phyloP scores from a whole-genome alignment of 2,797 vertebrate genomes.

The Spondyliosoma cantharus region DNA sequence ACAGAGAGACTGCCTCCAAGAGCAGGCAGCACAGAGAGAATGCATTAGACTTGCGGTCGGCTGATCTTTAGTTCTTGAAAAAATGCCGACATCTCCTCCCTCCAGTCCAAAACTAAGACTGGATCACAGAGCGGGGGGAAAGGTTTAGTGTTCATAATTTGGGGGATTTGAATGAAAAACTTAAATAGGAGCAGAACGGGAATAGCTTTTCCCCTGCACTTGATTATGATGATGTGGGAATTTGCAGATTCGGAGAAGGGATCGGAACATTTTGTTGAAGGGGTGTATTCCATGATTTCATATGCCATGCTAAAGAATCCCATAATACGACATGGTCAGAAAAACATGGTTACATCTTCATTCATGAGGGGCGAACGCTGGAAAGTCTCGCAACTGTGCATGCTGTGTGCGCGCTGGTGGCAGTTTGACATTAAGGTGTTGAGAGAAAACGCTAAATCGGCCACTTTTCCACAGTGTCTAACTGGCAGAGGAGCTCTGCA shows the following conservation, averaged over 20 bases:
- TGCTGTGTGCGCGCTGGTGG: slow-evolving; percentile 34
- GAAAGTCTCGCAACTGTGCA: slow-evolving; percentile 50
- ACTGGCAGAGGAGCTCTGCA: slow-evolving; percentile 54
- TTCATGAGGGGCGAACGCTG: slow-evolving; percentile 55
- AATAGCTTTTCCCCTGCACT: slow-evolving; percentile 74
- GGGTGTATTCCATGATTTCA: slow-evolving; percentile 78
- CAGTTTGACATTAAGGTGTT: slow-evolving; percentile 63
- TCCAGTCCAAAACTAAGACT: slow-evolving; percentile 75
- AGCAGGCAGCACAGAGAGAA: slow-evolving; percentile 75
- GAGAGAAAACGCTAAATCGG: slow-evolving; percentile 56
- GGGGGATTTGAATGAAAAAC: slow-evolving; percentile 80
- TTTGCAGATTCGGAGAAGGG: slow-evolving; percentile 77
- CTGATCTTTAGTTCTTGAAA: slow-evolving; percentile 82
- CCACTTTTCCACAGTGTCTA: slow-evolving; percentile 64
- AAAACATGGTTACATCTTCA: slow-evolving; percentile 64
- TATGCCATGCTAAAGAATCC: slow-evolving; percentile 70
- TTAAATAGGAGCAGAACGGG: slow-evolving; percentile 70
- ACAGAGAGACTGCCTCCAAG: slow-evolving; percentile 74
- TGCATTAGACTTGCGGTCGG: slow-evolving; percentile 81
- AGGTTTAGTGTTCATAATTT: slow-evolving; percentile 82
- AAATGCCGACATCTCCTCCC: slow-evolving; percentile 73
- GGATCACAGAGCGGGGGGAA: slow-evolving; percentile 77
- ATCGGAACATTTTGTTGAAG: slow-evolving; percentile 74
- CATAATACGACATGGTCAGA: slow-evolving; percentile 66
- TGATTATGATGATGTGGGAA: slow-evolving; percentile 82